Evolutionary conservation across 2,113 vertebrate species (phyloP), one percentile per base, ranked within the genome.

Genomic region (Misgurnus anguillicaudatus): DNA sequence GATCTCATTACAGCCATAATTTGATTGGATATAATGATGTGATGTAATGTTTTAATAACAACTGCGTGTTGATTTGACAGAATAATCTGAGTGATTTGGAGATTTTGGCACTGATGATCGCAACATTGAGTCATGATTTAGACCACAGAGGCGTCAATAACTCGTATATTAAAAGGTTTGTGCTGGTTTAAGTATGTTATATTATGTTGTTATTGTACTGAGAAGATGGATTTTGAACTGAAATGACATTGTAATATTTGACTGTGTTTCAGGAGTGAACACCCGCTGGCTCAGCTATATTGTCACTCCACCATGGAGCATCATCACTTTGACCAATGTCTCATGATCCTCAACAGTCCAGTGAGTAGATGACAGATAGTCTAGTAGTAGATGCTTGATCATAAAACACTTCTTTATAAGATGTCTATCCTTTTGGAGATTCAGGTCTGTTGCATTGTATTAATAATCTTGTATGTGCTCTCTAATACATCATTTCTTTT

Each of bases 261-360:
- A 41, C 48, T 87, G 67, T 81, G 73, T 85, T 9, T 51, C 90
- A 99, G 98, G 88, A 99, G 95, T 0, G 96, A 98, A 38, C 98
- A 99, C 82, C 98, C 98, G 0, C 92, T 99, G 57, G 96, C 97
- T 39, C 97, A 97, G 78, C 95, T 99, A 8, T 99, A 99, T 83
- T 97, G 97, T 87, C 98, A 99, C 85, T 99, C 98, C 5, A 98
- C 95, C 84, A 96, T 99, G 96, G 97, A 99, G 78, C 97, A 99
- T 79, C 98, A 99, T 80, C 98, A 99, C 88, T 98, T 98, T 48
- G 96, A 99, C 90, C 97, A 98, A 91, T 99, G 98, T 90, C 94
- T 99, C 86, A 99, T 99, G 97, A 96, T 99, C 84, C 95, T 99
- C 66, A 99, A 98, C 80, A 97, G 94, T 79, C 95, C 95, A 64